These are phyloP conservation scores for Zosterops pallidus DNA, from an alignment of 2,113 vertebrate species.

Conservation along the genomic window DNA sequence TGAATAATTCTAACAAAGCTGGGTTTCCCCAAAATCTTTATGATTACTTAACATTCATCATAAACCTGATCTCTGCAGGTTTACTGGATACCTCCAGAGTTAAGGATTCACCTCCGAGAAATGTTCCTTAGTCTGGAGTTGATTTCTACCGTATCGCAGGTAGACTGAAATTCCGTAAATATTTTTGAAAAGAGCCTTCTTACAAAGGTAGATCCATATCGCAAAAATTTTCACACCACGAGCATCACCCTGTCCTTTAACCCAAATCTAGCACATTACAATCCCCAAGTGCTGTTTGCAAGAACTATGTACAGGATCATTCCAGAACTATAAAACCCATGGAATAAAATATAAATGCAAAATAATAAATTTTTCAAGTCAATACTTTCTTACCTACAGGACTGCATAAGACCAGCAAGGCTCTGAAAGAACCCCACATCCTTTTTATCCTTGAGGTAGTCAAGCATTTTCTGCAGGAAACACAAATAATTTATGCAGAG, in stretches of 20 bases:
- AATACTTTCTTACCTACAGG: constrained; percentile 84
- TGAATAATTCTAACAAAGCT: neutral
- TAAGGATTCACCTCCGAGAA: neutral
- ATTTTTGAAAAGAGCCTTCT: neutral
- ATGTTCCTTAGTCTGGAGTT: neutral
- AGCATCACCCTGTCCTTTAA: neutral
- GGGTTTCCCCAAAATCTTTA: neutral
- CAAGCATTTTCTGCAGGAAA: constrained; percentile 92
- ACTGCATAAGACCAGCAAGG: constrained; percentile 95
- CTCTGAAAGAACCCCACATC: constrained; percentile 97
- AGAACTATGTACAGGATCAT: neutral
- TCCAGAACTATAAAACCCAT: neutral
- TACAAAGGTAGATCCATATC: neutral
- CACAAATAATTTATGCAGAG: neutral
- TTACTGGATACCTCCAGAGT: neutral
- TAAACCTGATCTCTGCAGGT: neutral
- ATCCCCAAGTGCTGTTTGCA: neutral
- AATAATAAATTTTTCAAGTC: neutral
- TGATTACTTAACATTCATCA: neutral
- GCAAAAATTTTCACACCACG: neutral
- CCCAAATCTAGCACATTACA: neutral
- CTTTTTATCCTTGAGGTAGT: constrained; percentile 96
- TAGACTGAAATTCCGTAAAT: neutral
- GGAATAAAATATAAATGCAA: neutral
- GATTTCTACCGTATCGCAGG: neutral